Conservation (phyloP, 2,113 vertebrate genomes). For the Mastomys coucha region DNA sequence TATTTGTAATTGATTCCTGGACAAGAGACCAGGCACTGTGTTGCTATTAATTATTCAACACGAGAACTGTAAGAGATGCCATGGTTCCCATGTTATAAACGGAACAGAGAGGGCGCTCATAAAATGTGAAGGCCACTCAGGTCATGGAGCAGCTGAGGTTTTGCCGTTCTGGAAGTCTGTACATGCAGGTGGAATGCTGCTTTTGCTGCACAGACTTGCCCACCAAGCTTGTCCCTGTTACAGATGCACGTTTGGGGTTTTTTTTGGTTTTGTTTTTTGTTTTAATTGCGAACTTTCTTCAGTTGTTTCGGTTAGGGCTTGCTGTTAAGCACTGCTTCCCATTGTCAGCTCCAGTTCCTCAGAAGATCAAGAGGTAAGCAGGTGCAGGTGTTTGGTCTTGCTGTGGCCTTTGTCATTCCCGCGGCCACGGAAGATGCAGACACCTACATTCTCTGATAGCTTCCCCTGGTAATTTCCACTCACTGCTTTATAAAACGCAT, state of each 20-base stretch:
- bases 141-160: background rate
- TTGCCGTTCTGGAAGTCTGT: background rate
- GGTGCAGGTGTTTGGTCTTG: background rate
- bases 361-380: background rate
- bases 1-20: background rate
- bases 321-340: background rate
- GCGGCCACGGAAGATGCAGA: background rate
- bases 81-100: background rate
- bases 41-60: background rate
- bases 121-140: background rate
- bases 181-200: accelerated
- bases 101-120: background rate
- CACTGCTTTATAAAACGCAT: background rate
- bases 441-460: background rate
- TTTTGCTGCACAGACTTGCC: background rate
- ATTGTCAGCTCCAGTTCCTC: background rate
- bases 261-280: too few relatives aligned
- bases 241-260: too few relatives aligned
- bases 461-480: background rate
- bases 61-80: background rate
- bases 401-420: background rate
- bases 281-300: too few relatives aligned
- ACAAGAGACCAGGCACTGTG: background rate
- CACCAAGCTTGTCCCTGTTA: accelerated
- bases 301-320: background rate